Conservation (phyloP, 2,888 invertebrate genomes). For the Sphaeridia pumilis region DNA sequence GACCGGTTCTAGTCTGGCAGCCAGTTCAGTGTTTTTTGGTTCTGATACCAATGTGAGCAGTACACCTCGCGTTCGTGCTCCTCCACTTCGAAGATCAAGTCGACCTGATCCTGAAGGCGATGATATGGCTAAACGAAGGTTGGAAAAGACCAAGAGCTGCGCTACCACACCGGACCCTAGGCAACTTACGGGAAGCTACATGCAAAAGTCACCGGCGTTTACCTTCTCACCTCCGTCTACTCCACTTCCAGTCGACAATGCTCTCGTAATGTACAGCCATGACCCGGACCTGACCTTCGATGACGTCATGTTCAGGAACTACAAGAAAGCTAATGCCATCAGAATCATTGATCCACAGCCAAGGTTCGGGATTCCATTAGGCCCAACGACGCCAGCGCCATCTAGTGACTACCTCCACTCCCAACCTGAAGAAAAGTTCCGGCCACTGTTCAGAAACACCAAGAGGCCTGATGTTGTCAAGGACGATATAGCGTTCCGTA, state of each 20-base stretch:
- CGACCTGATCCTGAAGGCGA: constrained; percentile 58
- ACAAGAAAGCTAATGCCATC: constrained; percentile 59
- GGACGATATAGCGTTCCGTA: constrained; percentile 77
- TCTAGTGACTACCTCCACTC: constrained; percentile 75
- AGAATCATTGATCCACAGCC: constrained; percentile 70
- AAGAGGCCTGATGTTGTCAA: constrained; percentile 68
- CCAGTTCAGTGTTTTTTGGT: constrained; percentile 11
- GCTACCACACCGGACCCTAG: constrained; percentile 38
- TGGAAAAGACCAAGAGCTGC: constrained; percentile 8
- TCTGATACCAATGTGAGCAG: constrained; percentile 21
- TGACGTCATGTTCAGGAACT: constrained; percentile 70
- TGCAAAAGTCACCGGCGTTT: constrained; percentile 57
- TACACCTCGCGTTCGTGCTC: constrained; percentile 35
- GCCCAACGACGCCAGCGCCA: constrained; percentile 66
- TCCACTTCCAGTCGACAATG: constrained; percentile 20
- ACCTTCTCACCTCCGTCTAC: constrained; percentile 40
- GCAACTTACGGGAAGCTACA: constrained; percentile 50
- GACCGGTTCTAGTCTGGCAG: constrained; percentile 6
- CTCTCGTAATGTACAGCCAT: constrained; percentile 21
- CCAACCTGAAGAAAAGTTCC: constrained; percentile 48
- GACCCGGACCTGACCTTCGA: constrained; percentile 74
- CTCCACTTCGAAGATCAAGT: constrained; percentile 40
- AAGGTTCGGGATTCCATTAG: constrained; percentile 79
- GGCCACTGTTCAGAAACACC: constrained; percentile 53
- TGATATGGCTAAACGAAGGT: constrained; percentile 67